Conservation (phyloP, 2,888 invertebrate species). For the Polydesmus complanatus region DNA sequence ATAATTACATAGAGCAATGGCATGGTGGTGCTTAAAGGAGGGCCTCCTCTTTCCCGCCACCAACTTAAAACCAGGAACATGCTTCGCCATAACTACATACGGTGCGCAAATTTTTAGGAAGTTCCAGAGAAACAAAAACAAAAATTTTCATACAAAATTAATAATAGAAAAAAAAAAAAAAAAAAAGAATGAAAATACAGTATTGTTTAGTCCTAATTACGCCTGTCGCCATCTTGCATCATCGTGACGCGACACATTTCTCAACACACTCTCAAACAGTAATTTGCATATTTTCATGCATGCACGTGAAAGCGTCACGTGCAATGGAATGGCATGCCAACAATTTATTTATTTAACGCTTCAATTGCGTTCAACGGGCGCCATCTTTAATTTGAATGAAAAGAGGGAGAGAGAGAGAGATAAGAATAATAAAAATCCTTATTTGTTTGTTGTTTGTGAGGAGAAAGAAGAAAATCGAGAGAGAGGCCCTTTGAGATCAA, state of each 20-base stretch:
- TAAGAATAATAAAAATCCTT: too few species aligned
- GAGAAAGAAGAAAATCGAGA: too few species aligned
- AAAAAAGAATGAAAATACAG: not conserved
- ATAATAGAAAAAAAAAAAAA: not conserved
- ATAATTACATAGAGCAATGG: not conserved
- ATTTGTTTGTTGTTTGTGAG: too few species aligned
- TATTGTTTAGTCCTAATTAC: not conserved
- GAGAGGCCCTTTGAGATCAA: not conserved
- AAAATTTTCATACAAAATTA: too few species aligned
- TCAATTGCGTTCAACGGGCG: too few species aligned
- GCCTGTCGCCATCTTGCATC: not conserved
- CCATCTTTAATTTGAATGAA: too few species aligned
- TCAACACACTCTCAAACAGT: too few species aligned
- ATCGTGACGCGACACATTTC: not conserved
- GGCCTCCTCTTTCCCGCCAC: not conserved
- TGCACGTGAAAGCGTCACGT: not conserved
- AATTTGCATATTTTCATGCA: not conserved
- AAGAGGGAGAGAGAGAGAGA: too few species aligned
- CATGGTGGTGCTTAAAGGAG: not conserved
- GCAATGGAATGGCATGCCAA: not conserved
- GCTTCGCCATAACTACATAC: not conserved
- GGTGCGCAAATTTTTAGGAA: too few species aligned
- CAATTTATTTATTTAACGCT: too few species aligned
- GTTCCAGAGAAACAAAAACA: not conserved
- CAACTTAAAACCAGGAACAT: not conserved